phyloP scores from a whole-genome alignment of 1,140 invertebrate genomes.

The Tenebrio molitor region DNA sequence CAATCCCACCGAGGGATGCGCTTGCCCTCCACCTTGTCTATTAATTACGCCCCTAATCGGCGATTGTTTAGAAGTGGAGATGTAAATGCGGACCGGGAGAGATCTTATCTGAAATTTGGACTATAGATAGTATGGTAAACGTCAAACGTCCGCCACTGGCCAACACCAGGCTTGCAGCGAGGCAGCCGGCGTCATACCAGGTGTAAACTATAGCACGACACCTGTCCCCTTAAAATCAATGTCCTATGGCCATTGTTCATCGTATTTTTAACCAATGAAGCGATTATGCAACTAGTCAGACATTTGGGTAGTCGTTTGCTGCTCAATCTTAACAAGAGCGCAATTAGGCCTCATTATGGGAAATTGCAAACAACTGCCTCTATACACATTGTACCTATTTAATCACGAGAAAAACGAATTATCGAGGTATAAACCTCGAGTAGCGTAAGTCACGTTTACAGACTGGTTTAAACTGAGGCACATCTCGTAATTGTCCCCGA shows the following conservation, averaged over 20 bases:
- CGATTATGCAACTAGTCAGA: conserved; percentile 32
- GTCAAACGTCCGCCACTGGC: conserved; percentile 32
- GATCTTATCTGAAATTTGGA: conserved; percentile 29
- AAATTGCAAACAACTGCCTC: neutral
- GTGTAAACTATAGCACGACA: conserved; percentile 59
- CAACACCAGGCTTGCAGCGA: conserved; percentile 44
- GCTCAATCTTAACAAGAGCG: neutral
- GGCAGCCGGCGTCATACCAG: conserved; percentile 61
- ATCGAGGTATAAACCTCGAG: neutral
- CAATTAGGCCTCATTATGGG: neutral
- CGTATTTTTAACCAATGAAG: conserved; percentile 44
- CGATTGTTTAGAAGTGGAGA: conserved; percentile 28
- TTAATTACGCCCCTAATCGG: conserved; percentile 26
- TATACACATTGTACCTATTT: neutral
- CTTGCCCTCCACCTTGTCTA: conserved; percentile 6
- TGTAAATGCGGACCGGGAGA: conserved; percentile 17
- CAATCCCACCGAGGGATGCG: no score
- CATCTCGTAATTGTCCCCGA: neutral
- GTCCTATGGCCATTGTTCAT: conserved; percentile 59
- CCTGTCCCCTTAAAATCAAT: conserved; percentile 62
- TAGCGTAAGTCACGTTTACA: neutral
- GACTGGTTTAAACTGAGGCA: neutral
- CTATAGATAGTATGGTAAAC: conserved; percentile 22
- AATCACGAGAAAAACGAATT: neutral
- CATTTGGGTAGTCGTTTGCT: neutral